Evolutionary conservation across 2,113 vertebrate genomes (phyloP).

Genomic region (Atherinomorus stipes): DNA sequence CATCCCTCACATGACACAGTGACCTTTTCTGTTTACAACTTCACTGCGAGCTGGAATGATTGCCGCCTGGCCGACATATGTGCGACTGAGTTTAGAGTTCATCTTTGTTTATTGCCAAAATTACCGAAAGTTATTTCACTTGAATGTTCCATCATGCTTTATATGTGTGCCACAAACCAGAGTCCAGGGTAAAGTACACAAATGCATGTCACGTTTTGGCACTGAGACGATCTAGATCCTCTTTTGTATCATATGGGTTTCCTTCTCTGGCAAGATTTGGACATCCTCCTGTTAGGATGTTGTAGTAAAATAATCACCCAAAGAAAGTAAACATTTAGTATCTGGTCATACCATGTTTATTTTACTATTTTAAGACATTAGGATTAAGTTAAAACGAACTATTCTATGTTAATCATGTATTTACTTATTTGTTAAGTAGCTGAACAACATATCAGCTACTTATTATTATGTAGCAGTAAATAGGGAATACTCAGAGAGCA

Average conservation of each 20-base stretch:
- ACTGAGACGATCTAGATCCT: background rate
- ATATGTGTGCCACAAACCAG: conserved; percentile 24
- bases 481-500: too few relatives aligned
- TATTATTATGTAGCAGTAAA: too few relatives aligned
- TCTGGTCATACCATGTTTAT: background rate
- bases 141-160: conserved; percentile 29
- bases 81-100: conserved; percentile 32
- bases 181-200: conserved; percentile 28
- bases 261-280: background rate
- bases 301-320: background rate
- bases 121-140: conserved; percentile 23
- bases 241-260: background rate
- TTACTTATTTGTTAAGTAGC: too few relatives aligned
- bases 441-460: too few relatives aligned
- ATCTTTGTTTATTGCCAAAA: conserved; percentile 33
- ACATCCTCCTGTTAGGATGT: background rate
- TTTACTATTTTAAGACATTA: background rate
- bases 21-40: conserved; percentile 44
- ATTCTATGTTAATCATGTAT: background rate
- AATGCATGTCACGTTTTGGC: conserved; percentile 12
- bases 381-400: background rate
- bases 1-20: conserved; percentile 26
- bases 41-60: background rate
- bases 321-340: conserved; percentile 2
- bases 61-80: background rate